A percentile compares a stretch with the other conserved stretches of the same genome.
Conservation (phyloP, 2,888 invertebrate genomes). For the Cetonia aurata region DNA sequence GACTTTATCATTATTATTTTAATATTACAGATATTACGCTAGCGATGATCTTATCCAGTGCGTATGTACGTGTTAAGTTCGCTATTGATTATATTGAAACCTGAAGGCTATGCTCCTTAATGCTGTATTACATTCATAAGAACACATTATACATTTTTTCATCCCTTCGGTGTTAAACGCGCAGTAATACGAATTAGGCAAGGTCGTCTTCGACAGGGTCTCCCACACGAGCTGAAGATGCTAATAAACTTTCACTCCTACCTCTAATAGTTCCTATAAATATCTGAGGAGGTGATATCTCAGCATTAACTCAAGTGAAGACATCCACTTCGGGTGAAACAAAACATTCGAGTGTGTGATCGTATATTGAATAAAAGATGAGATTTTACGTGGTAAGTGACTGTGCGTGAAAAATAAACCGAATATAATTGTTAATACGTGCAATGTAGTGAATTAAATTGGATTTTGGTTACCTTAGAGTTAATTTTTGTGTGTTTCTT, state of each 20-base stretch:
- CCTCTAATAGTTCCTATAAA: constrained; percentile 51
- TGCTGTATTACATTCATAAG: no score
- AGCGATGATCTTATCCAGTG: no score
- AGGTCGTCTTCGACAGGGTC: constrained; percentile 45
- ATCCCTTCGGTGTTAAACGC: constrained; percentile 29
- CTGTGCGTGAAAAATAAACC: not conserved
- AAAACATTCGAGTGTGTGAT: constrained; percentile 38
- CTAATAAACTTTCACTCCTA: constrained; percentile 53
- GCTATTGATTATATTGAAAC: not conserved
- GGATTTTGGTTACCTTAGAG: constrained; percentile 6
- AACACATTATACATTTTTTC: constrained; percentile 4
- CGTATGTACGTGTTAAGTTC: no score
- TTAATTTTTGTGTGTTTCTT: constrained; percentile 44
- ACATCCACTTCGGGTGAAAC: constrained; percentile 48
- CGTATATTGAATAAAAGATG: constrained; percentile 42
- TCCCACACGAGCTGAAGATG: constrained; percentile 53
- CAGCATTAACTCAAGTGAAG: constrained; percentile 52
- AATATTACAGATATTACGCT: no score
- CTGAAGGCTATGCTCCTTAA: not conserved
- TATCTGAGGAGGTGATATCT: constrained; percentile 51
- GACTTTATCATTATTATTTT: no score
- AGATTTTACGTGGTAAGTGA: constrained; percentile 49
- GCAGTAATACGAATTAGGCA: constrained; percentile 29
- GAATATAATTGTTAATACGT: not conserved
- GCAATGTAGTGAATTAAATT: constrained; percentile 1